A percentile compares a stretch with the other conserved stretches of the same genome.
Evolutionary conservation across 2,888 invertebrate species (phyloP).

Genomic region (Clitarchus hookeri): DNA sequence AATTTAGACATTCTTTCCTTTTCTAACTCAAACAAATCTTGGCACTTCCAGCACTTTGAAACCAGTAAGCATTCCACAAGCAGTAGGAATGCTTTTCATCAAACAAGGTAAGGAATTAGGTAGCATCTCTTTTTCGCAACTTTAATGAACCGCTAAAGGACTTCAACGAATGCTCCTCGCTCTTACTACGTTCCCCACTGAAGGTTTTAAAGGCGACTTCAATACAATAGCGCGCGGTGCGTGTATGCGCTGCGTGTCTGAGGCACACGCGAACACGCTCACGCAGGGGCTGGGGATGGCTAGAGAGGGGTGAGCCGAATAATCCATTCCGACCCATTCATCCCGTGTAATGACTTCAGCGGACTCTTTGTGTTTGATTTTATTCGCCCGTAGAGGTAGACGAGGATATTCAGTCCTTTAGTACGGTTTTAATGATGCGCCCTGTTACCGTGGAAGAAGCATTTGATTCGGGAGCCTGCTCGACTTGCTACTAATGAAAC

Average conservation of each 20-base stretch:
- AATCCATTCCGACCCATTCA: constrained; percentile 6
- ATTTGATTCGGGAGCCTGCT: not conserved
- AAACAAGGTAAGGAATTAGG: too few relatives aligned
- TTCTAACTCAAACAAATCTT: too few relatives aligned
- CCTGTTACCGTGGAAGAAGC: not conserved
- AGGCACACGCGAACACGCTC: not conserved
- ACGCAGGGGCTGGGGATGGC: not conserved
- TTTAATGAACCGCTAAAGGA: too few relatives aligned
- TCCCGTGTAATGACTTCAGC: not conserved
- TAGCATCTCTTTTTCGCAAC: too few relatives aligned
- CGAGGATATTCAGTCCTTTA: not conserved
- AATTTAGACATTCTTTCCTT: too few relatives aligned
- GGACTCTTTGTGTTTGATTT: not conserved
- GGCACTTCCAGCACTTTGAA: too few relatives aligned
- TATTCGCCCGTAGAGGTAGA: not conserved
- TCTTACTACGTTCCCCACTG: too few relatives aligned
- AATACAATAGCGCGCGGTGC: not conserved
- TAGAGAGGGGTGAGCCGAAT: not conserved
- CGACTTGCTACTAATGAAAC: constrained; percentile 8
- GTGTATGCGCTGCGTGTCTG: not conserved
- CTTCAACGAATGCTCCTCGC: too few relatives aligned
- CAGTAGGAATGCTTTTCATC: too few relatives aligned
- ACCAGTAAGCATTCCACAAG: too few relatives aligned
- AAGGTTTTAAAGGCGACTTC: not conserved
- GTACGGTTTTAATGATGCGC: constrained; percentile 3